Base-by-base conservation (phyloP, 2,888 invertebrate species). In the Aspidiotus rigidus region DNA sequence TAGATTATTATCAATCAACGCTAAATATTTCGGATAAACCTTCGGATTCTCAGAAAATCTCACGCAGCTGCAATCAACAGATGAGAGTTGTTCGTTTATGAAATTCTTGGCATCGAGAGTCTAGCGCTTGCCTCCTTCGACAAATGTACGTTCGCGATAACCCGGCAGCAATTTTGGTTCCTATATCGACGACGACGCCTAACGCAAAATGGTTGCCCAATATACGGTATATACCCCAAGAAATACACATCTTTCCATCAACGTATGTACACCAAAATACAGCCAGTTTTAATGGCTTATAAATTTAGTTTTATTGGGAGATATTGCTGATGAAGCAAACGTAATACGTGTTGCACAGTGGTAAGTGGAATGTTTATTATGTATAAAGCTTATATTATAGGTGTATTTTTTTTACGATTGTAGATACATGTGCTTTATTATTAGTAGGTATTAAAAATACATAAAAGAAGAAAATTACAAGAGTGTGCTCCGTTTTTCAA, bases 241-340 rank as follows among this genome's bases (percentile, higher is more conserved):
- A 28, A 28, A 28, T 28, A 28, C 28, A 28, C 28, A 28, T 28
- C 11, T 15, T n/a, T n/a, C n/a, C 53, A 53, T 15, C 53, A 53
- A 53, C 53, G 15, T 7, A 17, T n/a, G n/a, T 17, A 55, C 16
- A 55, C 56, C 15, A 17, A 59, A 17, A 44, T 42, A 59, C 67
- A 67, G 60, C 67, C 67, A 67, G 67, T 67, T 67, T 67, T 67
- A 67, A 67, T 67, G 67, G 60, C 60, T 67, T 67, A 67, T 67
- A 67, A 67, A 67, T 67, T 67, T 59, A 57, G 59, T 67, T 67
- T 67, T 67, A 60, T 67, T 59, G 67, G 28, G 55, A 64, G 54
- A 59, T 13, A 10, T 39, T 17, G 39, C 13, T 17, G 59, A 59
- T 7, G 39, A 39, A 59, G 39, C 16, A 59, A 59, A 7, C 39